Base-by-base conservation (phyloP, 1,140 invertebrate genomes). In the Microplitis mediator region DNA sequence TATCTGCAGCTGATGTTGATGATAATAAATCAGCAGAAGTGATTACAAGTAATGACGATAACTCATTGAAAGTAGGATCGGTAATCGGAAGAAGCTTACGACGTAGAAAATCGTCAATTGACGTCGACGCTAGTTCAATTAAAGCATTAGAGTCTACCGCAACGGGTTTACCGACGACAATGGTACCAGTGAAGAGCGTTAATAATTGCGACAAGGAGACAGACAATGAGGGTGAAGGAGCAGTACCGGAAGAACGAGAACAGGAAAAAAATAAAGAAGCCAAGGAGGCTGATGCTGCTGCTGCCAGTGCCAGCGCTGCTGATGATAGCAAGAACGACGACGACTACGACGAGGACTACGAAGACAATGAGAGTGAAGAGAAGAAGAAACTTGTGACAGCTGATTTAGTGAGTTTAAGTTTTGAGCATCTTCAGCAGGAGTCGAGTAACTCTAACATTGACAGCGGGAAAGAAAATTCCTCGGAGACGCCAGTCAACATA, bases 401-500 rank as follows among this genome's bases (percentile, higher is more conserved):
- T 2, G 73, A 66, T 32, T 66, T 79, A 13, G 67, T 75, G 2
- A 85, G 81, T 62, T 39, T 82, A 8, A 85, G 52, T 62, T 66
- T 86, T 3, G 85, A 80, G 14, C 78, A 82, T 16, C 65, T 87
- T 14, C 85, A 86, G 14, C 79, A 81, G 23, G 85, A 87, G 65
- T 86, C 81, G 0, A 82, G 81, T n/a, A 85, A 82, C 11, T 86
- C 85, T 0, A 81, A 85, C n/a, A 80, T 85, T 32, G 85, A 87
- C 58, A 87, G 85, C 23, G 85, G 86, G 0, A 87, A 87, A 36
- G 86, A 87, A 69, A 87, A 87, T 66, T 83, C 85, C 0, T 75
- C 83, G 4, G 86, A 86, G 36, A 80, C 80, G 4, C 71, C 79
- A 3, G 69, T 83, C 0, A 84, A 77, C 35, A 68, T 81, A 0